Evolutionary conservation across 2,797 vertebrate species (phyloP), one percentile per base, ranked within the genome.

Genomic region (Sternarchorhynchus goeldii): DNA sequence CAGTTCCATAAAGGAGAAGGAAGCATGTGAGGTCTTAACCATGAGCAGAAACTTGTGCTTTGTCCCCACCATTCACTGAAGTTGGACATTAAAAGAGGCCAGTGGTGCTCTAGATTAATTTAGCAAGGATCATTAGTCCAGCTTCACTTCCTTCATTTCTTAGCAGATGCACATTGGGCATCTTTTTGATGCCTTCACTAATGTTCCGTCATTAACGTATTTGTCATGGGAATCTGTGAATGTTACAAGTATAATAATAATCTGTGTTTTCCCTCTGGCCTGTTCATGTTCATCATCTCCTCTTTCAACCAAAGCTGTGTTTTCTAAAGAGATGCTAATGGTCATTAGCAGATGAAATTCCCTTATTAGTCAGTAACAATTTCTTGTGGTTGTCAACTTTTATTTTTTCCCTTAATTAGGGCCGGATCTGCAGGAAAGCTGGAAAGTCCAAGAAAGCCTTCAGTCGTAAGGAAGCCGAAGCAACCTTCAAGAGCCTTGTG

Each of bases 391-490:
- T 56, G 18, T 68, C 18, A 5, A 62, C 31, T 14, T 4, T 31
- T 20, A 53, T 56, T 25, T 34, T 65, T 65, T 53, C 56, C 64
- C 67, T 16, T 20, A 25, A 5, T 58, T 50, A 99, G 98, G 98
- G 98, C 34, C 96, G 98, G 66, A 99, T 99, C 93, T 99, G 97
- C 86, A 95, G 98, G 89, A 99, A 99, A 96, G 94, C 97, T 50
- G 97, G 97, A 84, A 99, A 99, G 90, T 97, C 96, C 86, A 99
- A 99, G 96, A 99, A 99, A 88, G 96, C 98, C 31, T 99, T 99
- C 93, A 99, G 96, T 86, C 96, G 97, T 78, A 99, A 99, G 89
- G 98, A 99, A 90, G 98, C 98, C 0, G 98, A 99, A 90, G 98
- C 98, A 76, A 99, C 98, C 78, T 99, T 99, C 90, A 99, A 99